These are phyloP conservation scores for Collichthys lucidus DNA, from an alignment of 2,113 vertebrate species.

Conservation along the genomic window DNA sequence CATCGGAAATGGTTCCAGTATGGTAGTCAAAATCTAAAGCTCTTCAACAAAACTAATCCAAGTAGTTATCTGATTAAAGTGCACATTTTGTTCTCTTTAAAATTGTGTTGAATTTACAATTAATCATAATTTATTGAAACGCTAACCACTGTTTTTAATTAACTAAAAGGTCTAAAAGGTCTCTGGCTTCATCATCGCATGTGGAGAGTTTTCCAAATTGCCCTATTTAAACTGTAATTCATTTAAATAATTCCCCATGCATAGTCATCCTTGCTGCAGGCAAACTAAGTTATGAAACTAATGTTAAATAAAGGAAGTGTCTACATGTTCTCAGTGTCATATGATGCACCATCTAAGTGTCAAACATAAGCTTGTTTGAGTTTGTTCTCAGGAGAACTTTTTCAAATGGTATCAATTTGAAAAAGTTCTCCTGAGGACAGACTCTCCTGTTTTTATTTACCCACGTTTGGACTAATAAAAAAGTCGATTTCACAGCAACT, in stretches of 20 bases:
- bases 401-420: constrained; percentile 29
- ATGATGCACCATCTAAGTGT: constrained; percentile 21
- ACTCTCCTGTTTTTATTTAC: constrained; percentile 57
- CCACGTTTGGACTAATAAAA: constrained; percentile 58
- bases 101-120: neutral
- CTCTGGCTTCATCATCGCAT: constrained; percentile 4
- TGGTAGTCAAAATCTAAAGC: neutral
- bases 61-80: neutral
- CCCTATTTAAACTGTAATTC: constrained; percentile 29
- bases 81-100: neutral
- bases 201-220: constrained; percentile 15
- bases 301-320: constrained; percentile 20
- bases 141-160: neutral
- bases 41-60: neutral
- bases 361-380: constrained; percentile 36
- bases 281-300: constrained; percentile 11
- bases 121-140: neutral
- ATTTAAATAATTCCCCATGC: constrained; percentile 29
- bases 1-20: neutral
- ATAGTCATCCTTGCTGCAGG: neutral
- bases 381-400: constrained; percentile 42
- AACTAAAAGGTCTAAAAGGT: neutral
- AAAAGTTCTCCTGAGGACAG: too few species aligned
- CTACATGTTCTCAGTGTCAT: constrained; percentile 43
- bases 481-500: constrained; percentile 62